phyloP scores from a whole-genome alignment of 2,113 vertebrate genomes.

The Pampusana beccarii region DNA sequence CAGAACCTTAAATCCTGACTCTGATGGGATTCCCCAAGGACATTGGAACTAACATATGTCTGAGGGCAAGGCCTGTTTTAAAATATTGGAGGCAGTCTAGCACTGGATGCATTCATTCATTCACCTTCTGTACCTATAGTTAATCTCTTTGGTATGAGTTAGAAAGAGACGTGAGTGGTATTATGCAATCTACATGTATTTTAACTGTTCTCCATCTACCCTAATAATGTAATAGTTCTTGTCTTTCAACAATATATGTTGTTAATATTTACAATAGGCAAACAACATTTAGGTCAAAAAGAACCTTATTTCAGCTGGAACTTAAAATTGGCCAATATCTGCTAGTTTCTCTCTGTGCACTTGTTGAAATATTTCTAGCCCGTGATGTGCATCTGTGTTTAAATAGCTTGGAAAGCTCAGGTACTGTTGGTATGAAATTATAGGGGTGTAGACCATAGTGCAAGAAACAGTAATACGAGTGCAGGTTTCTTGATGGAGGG shows the following conservation, averaged over 20 bases:
- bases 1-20: background rate
- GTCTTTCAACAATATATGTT: background rate
- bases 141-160: background rate
- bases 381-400: background rate
- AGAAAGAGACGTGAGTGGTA: background rate
- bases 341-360: background rate
- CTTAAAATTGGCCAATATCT: background rate
- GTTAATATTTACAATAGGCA: background rate
- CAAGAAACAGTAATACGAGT: background rate
- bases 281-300: background rate
- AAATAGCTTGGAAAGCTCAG: background rate
- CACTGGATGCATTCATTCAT: background rate
- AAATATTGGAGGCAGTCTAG: background rate
- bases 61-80: background rate
- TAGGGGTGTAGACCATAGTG: background rate
- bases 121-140: background rate
- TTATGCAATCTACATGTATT: background rate
- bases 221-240: background rate
- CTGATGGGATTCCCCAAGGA: background rate
- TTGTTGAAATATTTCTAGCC: background rate
- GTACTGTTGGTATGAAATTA: background rate
- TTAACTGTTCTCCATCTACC: background rate
- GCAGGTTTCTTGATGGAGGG: background rate
- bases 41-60: background rate
- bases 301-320: background rate